Evolutionary conservation across 1,140 invertebrate species (phyloP), one percentile per base, ranked within the genome.

Genomic region (Aradophagus sp.): DNA sequence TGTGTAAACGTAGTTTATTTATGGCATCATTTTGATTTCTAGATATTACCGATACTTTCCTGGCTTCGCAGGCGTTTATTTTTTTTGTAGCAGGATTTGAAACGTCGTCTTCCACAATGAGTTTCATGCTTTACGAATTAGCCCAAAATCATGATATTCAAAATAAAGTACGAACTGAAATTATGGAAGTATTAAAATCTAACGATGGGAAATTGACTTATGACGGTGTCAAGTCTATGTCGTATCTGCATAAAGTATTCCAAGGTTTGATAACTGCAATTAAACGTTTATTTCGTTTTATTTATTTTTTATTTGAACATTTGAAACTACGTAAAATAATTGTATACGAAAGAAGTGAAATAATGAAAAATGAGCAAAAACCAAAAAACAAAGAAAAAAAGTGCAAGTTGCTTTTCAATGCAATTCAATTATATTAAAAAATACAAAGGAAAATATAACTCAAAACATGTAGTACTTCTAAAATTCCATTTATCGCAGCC

Each of bases 21-120:
- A 23, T 23, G 20, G n/a, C n/a, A n/a, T 23, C 1, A 27, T 16
- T 42, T 14, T n/a, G 11, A 15, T 32, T 52, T 53, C 27, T 23
- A 84, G 82, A 80, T n/a, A 35, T 80, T 5, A 80, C 73, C 0
- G 80, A 84, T 23, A 36, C 42, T 0, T 63, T 77, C 1, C 13
- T 81, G 0, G 56, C 79, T 12, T 81, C 84, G 0, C 84, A 87
- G 53, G 72, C 77, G 0, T 77, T 86, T 7, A 53, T 87, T 6
- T 87, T 88, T 45, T 82, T 88, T 12, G 29, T 86, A 3, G 88
- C 88, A 31, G 89, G 89, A 13, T 90, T 86, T 47, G 89, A 90
- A 47, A 90, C 89, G 0, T 88, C 89, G 1, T 84, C 88, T 2
- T 73, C 82, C 4, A 78, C 88, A 0, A 79, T 91, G 5, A 75